Evolutionary conservation across 2,113 vertebrate species (phyloP).

Genomic region (Oxyura jamaicensis): DNA sequence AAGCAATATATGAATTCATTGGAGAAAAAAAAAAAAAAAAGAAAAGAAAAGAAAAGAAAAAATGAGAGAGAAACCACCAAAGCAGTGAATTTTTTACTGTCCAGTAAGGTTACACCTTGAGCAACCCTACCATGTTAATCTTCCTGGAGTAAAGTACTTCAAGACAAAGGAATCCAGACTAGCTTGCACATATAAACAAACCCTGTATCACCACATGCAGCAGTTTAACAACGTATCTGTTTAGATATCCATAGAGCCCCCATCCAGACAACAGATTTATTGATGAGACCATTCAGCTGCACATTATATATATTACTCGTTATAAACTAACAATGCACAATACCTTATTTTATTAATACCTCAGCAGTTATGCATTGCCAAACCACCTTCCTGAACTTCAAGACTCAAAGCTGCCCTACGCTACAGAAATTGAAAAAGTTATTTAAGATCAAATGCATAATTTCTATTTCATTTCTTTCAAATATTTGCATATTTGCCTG

Average conservation of each 20-base stretch:
- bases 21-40: not conserved
- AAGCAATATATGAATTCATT: not conserved
- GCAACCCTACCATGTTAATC: not conserved
- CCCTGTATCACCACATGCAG: not conserved
- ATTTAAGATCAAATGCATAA: not conserved
- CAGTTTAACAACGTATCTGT: not conserved
- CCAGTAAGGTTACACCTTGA: not conserved
- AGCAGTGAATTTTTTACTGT: not conserved
- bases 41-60: not conserved
- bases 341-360: not conserved
- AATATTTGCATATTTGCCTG: not conserved
- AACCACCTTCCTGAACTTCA: not conserved
- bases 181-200: not conserved
- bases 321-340: fast-evolving
- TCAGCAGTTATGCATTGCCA: not conserved
- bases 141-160: not conserved
- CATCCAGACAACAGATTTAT: not conserved
- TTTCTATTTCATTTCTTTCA: not conserved
- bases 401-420: not conserved
- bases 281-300: not conserved
- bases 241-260: not conserved
- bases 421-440: not conserved
- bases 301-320: not conserved
- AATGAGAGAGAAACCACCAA: not conserved
- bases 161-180: not conserved